Conservation (phyloP, 2,113 vertebrate species). For the Athene noctua region DNA sequence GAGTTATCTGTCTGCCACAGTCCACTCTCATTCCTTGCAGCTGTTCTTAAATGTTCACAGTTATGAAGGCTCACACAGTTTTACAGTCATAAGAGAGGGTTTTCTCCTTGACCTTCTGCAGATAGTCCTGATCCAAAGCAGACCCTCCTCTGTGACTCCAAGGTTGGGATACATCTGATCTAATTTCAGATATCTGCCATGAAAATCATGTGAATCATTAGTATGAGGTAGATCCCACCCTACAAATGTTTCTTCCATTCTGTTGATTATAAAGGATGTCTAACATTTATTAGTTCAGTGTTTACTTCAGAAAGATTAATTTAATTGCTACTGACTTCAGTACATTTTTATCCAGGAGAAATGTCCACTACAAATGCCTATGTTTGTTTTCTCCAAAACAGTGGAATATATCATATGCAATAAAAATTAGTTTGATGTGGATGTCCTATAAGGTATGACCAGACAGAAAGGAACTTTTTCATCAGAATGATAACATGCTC, state of each 20-base stretch:
- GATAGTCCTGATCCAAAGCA: not conserved
- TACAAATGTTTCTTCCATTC: not conserved
- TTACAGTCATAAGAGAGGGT: not conserved
- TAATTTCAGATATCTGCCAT: not conserved
- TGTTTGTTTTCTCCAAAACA: not conserved
- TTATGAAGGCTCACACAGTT: not conserved
- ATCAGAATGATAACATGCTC: not conserved
- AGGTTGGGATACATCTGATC: not conserved
- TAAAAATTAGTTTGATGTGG: not conserved
- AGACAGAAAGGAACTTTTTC: not conserved
- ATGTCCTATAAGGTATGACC: not conserved
- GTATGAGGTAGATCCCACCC: not conserved
- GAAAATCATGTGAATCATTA: not conserved
- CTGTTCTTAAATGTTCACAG: not conserved
- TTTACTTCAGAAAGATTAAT: not conserved
- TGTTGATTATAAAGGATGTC: not conserved
- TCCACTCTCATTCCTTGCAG: not conserved
- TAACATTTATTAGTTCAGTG: not conserved
- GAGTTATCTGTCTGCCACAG: not conserved
- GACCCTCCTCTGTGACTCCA: not conserved
- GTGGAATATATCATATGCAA: not conserved
- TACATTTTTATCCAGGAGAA: not conserved
- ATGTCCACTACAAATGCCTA: not conserved
- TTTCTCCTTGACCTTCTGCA: not conserved
- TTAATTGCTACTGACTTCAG: not conserved